Conservation (phyloP, 2,113 vertebrate species). For the Urocolius indicus region DNA sequence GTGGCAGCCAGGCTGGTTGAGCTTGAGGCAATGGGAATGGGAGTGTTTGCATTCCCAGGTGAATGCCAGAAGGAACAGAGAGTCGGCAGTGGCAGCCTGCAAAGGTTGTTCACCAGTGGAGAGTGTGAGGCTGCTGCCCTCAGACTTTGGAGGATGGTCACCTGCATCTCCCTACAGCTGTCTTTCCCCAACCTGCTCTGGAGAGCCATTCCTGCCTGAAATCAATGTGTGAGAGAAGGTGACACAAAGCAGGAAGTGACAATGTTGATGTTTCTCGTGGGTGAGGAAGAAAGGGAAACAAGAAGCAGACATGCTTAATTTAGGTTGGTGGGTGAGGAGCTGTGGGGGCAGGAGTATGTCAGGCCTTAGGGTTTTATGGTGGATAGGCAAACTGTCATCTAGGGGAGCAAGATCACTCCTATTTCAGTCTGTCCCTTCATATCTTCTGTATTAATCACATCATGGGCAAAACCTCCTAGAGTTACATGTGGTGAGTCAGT, state of each 20-base stretch:
- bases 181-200: neutral
- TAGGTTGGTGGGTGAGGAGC: neutral
- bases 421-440: neutral
- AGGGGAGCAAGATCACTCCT: neutral
- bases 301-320: neutral
- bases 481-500: neutral
- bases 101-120: neutral
- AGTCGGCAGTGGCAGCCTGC: neutral
- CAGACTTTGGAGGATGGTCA: fast-evolving
- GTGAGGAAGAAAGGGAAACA: neutral
- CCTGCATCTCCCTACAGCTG: fast-evolving
- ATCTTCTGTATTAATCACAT: neutral
- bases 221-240: neutral
- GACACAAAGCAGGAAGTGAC: fast-evolving
- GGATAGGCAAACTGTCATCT: neutral
- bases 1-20: neutral
- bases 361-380: neutral
- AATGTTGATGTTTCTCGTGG: fast-evolving
- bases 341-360: fast-evolving
- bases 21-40: neutral
- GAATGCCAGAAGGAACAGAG: neutral
- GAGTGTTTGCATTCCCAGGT: neutral
- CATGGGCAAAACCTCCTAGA: neutral
- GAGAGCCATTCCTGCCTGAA: neutral
- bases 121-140: neutral